Evolutionary conservation across 2,113 vertebrate genomes (phyloP), one percentile per base, ranked within the genome.

Genomic region (Larimichthys crocea): DNA sequence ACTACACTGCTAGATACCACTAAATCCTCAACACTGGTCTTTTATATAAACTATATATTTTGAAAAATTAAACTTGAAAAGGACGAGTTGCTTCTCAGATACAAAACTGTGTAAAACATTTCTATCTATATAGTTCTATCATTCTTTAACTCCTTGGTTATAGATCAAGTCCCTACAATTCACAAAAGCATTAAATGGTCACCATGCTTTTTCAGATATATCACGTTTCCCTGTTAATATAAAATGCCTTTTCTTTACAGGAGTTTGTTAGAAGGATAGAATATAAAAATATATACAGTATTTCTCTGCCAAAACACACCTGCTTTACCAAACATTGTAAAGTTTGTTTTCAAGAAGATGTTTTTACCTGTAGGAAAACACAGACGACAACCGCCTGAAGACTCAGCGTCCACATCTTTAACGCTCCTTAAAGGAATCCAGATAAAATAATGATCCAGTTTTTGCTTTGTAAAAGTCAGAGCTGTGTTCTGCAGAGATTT

Each of bases 281-380:
- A 52, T 9, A 55, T 14, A 22, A 56, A 14, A 5, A 57, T 3
- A 24, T 15, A 24, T 57, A 46, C 11, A 12, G 44, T 46, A 46
- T 24, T 49, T 22, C 11, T 10, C 5, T 16, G 10, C 16, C 22
- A 14, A 46, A 72, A 49, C 14, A 49, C 14, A 5, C 14, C 40
- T 46, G 8, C 42, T 31, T 11, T 72, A 9, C 16, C 24, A 49
- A 66, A 66, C 63, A 66, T 50, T 20, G 5, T 7, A 20, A 50
- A 50, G 5, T 20, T 1, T 24, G 3, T 1, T 0, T 10, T 44
- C 17, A 40, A 40, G 35, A 40, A 14, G 8, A 2, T 65, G 42
- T 42, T 57, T 60, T 0, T 84, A 92, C 91, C 89, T 92, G 90
- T 7, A 90, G 52, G n/a, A 89, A 60, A 73, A 91, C 48, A 22